Evolutionary conservation across 2,113 vertebrate species (phyloP), one percentile per base, ranked within the genome.

Genomic region (Ailurus styani): DNA sequence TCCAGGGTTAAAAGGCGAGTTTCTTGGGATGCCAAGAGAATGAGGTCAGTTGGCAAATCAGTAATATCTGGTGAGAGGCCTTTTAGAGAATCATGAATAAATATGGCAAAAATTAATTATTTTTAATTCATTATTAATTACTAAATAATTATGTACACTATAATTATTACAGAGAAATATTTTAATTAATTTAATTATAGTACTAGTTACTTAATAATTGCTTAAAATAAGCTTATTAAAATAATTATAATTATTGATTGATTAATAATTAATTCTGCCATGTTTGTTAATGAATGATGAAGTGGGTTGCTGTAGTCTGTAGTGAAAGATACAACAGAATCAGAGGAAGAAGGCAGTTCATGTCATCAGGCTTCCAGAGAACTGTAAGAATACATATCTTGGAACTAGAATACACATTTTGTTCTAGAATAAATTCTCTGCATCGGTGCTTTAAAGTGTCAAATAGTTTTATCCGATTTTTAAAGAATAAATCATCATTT

Each of bases 401-500:
- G 54, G 17, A 47, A 27, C 1, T 31, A 34, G 25, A 81, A 54
- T 29, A 42, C 0, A 37, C 9, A 27, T 60, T 77, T 68, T 47
- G 25, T 70, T 89, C 52, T n/a, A 64, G 23, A 40, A 23, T n/a
- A 50, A 50, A 17, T 34, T 82, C 31, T 87, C 40, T 20, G 7
- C 42, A 27, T 3, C 42, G 8, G 1, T 84, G 15, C 55, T 81
- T 50, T 70, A 40, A 83, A 84, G 3, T 21, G 81, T 85, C 12
- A 93, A 75, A 47, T 91, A 20, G 18, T 82, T 70, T 34, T 23
- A 68, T 11, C 13, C 50, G 60, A 73, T 73, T 85, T 88, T 89
- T 73, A 86, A 92, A 94, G n/a, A 92, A 77, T 42, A 78, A n/a
- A 66, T 78, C 40, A 78, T 90, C 47, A 47, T 77, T 70, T n/a